phyloP scores from a whole-genome alignment of 2,113 vertebrate genomes.

The Festucalex cinctus region DNA sequence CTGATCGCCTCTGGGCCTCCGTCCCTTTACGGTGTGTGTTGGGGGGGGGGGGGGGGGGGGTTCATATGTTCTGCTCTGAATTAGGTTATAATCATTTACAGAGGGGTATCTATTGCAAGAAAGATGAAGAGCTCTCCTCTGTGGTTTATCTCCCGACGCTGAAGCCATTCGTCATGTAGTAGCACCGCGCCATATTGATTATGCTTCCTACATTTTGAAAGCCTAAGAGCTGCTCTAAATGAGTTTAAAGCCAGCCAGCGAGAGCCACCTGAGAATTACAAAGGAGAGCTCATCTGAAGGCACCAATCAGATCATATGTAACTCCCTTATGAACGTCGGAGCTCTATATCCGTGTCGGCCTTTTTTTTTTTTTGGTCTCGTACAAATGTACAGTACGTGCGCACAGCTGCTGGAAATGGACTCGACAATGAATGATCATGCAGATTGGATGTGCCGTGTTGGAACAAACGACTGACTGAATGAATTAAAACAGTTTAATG shows the following conservation, averaged over 20 bases:
- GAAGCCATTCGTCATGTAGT: conserved; percentile 55
- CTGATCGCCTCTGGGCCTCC: conserved; percentile 31
- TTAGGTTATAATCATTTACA: conserved; percentile 59
- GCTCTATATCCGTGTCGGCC: conserved; percentile 36
- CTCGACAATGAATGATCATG: neutral
- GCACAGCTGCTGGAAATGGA: conserved; percentile 8
- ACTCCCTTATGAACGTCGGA: conserved; percentile 57
- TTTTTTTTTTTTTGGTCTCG: conserved; percentile 21
- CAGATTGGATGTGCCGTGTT: neutral
- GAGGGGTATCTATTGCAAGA: conserved; percentile 58
- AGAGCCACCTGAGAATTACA: conserved; percentile 34
- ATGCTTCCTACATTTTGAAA: conserved; percentile 70
- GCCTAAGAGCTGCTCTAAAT: conserved; percentile 71
- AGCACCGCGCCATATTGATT: conserved; percentile 73
- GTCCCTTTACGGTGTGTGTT: conserved; percentile 16
- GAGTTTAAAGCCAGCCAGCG: conserved; percentile 60
- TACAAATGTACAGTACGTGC: conserved; percentile 7
- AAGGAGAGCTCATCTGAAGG: conserved; percentile 36
- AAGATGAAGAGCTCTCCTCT: conserved; percentile 34
- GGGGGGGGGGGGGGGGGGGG: too few relatives aligned
- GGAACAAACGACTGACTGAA: neutral
- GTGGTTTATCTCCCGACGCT: conserved; percentile 33
- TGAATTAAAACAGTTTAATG: neutral
- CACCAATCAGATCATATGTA: conserved; percentile 44
- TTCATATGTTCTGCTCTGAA: conserved; percentile 53